These are phyloP conservation scores for Perithous albicinctus DNA, from an alignment of 2,888 invertebrate species.

Conservation along the genomic window DNA sequence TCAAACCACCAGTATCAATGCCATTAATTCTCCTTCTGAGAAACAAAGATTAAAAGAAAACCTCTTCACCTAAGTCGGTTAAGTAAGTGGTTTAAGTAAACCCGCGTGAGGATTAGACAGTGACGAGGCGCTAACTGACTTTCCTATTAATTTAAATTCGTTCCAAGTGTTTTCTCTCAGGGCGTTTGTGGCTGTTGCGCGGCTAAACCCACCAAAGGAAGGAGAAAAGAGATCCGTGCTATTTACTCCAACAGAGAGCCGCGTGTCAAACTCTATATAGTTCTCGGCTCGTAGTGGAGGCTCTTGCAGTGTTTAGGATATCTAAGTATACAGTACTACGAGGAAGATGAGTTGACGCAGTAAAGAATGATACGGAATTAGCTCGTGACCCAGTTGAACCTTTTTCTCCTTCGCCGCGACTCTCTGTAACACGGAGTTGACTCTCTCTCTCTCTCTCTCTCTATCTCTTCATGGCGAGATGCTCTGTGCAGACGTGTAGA, in stretches of 20 bases:
- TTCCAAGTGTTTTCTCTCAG: conserved; percentile 5
- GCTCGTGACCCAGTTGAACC: conserved; percentile 49
- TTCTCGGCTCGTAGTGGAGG: background rate
- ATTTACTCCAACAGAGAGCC: background rate
- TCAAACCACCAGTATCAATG: background rate
- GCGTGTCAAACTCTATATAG: conserved; percentile 4
- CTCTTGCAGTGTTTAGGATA: background rate
- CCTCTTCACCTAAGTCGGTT: background rate
- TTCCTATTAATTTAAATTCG: conserved; percentile 34
- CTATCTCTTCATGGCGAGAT: background rate
- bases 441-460: background rate
- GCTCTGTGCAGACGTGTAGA: background rate
- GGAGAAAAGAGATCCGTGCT: conserved; percentile 27
- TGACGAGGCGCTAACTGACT: conserved; percentile 1
- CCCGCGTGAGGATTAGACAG: background rate
- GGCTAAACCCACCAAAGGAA: no score
- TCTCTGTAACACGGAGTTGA: background rate
- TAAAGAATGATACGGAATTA: conserved; percentile 52
- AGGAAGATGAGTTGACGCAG: conserved; percentile 27
- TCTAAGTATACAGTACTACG: background rate
- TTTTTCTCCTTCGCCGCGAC: conserved; percentile 28
- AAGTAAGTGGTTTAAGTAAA: background rate
- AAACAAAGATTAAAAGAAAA: background rate
- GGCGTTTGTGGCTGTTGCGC: background rate
- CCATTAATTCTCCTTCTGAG: background rate